These are phyloP conservation scores for Mormyrops attenuatus DNA, from an alignment of 2,797 vertebrate species.

Conservation along the genomic window DNA sequence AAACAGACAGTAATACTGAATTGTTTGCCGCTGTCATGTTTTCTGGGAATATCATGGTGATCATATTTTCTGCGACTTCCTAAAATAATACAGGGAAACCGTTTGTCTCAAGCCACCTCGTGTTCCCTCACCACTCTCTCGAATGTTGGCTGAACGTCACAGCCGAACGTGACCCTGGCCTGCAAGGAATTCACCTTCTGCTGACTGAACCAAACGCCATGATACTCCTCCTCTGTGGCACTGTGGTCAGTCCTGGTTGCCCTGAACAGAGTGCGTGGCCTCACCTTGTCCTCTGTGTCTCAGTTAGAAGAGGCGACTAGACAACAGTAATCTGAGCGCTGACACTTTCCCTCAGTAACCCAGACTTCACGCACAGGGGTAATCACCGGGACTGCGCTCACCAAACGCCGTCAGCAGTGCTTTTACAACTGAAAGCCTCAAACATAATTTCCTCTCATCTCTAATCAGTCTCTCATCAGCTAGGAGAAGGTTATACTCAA, in stretches of 20 bases:
- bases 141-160: neutral
- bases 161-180: neutral
- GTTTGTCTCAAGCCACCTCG: neutral
- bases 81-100: neutral
- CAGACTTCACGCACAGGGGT: neutral
- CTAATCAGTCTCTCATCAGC: constrained; percentile 6
- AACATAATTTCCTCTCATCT: neutral
- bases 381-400: neutral
- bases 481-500: neutral
- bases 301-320: neutral
- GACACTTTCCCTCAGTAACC: neutral
- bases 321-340: neutral
- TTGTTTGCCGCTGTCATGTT: neutral
- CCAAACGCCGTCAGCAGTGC: neutral
- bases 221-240: neutral
- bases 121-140: neutral
- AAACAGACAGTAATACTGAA: neutral
- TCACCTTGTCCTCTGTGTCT: neutral
- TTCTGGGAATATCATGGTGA: constrained; percentile 1
- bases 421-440: neutral
- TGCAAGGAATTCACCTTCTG: neutral
- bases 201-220: neutral
- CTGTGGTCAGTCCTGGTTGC: neutral
- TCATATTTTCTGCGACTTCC: neutral
- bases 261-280: neutral